Evolutionary conservation across 2,113 vertebrate species (phyloP).

Genomic region (Hyaena hyaena): DNA sequence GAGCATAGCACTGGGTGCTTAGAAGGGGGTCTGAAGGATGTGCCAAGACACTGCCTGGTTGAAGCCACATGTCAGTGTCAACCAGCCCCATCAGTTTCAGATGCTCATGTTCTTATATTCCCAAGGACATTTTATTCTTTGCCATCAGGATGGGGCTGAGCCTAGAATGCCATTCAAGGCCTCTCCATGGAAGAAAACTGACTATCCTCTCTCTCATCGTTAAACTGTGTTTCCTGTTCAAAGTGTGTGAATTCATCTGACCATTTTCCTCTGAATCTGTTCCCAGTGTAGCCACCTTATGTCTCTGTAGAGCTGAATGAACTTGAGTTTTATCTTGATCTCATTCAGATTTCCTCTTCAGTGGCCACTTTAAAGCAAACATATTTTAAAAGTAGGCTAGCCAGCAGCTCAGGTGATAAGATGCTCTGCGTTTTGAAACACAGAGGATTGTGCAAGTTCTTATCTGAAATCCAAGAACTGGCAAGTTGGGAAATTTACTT

Average conservation of each 20-base stretch:
- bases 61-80: fast-evolving
- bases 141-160: background rate
- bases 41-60: fast-evolving
- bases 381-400: constrained; percentile 41
- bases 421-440: constrained; percentile 1
- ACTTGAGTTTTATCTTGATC: constrained; percentile 48
- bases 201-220: background rate
- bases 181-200: background rate
- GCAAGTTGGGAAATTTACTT: background rate
- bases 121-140: background rate
- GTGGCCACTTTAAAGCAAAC: constrained; percentile 38
- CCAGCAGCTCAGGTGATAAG: background rate
- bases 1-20: background rate
- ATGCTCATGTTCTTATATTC: background rate
- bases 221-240: background rate
- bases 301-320: background rate
- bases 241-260: background rate
- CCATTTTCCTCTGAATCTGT: background rate
- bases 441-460: constrained; percentile 39
- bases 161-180: background rate
- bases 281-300: background rate
- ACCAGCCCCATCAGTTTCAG: too few relatives aligned
- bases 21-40: background rate
- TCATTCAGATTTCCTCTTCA: constrained; percentile 14
- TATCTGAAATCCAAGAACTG: background rate